Conservation (phyloP, 2,888 invertebrate genomes). For the Nudaria mundana region DNA sequence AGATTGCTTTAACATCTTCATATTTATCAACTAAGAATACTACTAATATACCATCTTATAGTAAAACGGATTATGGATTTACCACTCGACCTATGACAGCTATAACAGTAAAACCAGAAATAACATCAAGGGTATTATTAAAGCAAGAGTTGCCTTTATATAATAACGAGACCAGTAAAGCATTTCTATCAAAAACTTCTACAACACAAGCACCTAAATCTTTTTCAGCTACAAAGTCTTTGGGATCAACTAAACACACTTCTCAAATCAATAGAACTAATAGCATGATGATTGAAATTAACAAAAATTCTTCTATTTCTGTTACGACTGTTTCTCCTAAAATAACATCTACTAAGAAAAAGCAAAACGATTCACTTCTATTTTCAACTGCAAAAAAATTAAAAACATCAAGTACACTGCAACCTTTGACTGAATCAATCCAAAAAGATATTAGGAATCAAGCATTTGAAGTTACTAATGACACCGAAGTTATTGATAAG, state of each 20-base stretch:
- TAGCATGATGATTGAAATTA: slow-evolving; percentile 65
- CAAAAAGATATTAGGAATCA: slow-evolving; percentile 29
- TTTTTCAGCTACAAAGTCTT: slow-evolving; percentile 23
- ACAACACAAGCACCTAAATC: slow-evolving; percentile 24
- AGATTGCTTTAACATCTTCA: slow-evolving; percentile 62
- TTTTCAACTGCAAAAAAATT: slow-evolving; percentile 22
- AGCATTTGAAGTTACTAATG: slow-evolving; percentile 21
- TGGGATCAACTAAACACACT: slow-evolving; percentile 24
- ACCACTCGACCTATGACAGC: slow-evolving; percentile 51
- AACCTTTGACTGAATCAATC: slow-evolving; percentile 20
- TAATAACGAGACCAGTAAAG: slow-evolving; percentile 16
- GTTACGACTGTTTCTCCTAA: slow-evolving; percentile 53
- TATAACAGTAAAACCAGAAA: slow-evolving; percentile 38
- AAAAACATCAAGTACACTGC: slow-evolving; percentile 19
- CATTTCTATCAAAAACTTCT: slow-evolving; percentile 27
- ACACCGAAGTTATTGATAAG: slow-evolving; percentile 31
- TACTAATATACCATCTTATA: slow-evolving; percentile 33
- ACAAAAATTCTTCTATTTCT: slow-evolving; percentile 52
- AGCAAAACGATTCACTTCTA: slow-evolving; percentile 21
- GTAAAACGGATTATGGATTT: slow-evolving; percentile 44
- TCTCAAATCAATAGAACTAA: slow-evolving; percentile 58
- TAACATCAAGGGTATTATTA: slow-evolving; percentile 37
- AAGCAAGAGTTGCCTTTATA: slow-evolving; percentile 35
- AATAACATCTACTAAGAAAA: slow-evolving; percentile 25
- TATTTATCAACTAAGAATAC: slow-evolving; percentile 44